phyloP scores from a whole-genome alignment of 2,797 vertebrate species.

The Rhodeus uyekii region DNA sequence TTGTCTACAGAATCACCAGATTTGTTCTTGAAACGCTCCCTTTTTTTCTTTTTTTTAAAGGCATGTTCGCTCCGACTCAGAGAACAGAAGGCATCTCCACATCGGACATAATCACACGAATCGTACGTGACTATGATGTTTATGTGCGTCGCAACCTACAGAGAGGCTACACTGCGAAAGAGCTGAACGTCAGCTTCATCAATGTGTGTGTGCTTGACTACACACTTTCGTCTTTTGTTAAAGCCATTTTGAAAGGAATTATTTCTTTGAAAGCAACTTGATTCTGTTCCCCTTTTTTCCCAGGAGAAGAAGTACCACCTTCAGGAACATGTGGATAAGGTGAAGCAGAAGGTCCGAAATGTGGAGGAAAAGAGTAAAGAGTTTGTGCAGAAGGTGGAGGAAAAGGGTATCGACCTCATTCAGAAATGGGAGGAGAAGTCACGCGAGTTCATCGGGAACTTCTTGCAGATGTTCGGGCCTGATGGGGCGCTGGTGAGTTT shows the following conservation, averaged over 20 bases:
- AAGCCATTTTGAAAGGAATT: neutral
- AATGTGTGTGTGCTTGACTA: constrained; percentile 50
- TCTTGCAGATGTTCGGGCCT: constrained; percentile 83
- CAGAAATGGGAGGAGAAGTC: constrained; percentile 90
- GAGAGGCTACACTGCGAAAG: constrained; percentile 86
- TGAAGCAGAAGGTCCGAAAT: constrained; percentile 86
- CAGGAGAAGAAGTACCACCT: constrained; percentile 88
- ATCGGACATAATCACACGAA: constrained; percentile 87
- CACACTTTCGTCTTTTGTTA: neutral
- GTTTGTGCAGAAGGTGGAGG: constrained; percentile 88
- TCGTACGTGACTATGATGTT: constrained; percentile 87
- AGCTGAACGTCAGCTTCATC: constrained; percentile 90
- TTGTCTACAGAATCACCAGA: neutral
- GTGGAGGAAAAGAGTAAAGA: constrained; percentile 89
- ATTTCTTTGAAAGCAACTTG: neutral
- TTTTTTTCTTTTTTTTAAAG: no score
- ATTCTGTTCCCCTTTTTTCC: neutral
- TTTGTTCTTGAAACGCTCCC: neutral
- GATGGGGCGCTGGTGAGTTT: constrained; percentile 58
- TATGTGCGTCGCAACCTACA: constrained; percentile 85
- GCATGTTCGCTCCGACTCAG: constrained; percentile 88
- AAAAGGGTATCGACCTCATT: constrained; percentile 88
- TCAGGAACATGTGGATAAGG: constrained; percentile 86
- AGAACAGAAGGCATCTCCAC: constrained; percentile 89
- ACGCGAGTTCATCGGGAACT: constrained; percentile 86